phyloP scores from a whole-genome alignment of 2,888 invertebrate genomes.

The Dicycla oo region DNA sequence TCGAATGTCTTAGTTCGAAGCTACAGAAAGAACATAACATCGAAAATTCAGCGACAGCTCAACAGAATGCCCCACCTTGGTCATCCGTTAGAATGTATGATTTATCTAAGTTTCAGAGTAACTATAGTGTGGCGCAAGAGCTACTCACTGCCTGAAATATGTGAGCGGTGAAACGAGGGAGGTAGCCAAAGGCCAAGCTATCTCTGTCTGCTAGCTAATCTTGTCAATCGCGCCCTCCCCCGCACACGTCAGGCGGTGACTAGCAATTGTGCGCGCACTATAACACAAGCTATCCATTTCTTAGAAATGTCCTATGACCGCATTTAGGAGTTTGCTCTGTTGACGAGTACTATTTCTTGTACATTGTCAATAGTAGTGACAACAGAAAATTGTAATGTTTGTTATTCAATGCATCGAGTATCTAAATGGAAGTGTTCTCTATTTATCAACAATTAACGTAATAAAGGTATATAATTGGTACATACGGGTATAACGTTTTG shows the following conservation, averaged over 20 bases:
- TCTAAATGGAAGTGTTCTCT: constrained; percentile 59
- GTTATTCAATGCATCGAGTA: constrained; percentile 53
- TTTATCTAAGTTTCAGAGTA: too few species aligned
- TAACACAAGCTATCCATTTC: constrained; percentile 52
- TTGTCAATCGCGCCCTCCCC: too few species aligned
- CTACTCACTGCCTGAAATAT: too few species aligned
- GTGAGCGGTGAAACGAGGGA: too few species aligned
- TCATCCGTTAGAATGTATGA: constrained; percentile 1
- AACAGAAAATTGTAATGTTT: constrained; percentile 65
- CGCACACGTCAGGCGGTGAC: too few species aligned
- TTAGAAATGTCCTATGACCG: constrained; percentile 53
- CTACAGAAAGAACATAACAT: constrained; percentile 49
- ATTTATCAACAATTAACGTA: constrained; percentile 66
- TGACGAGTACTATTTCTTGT: constrained; percentile 71
- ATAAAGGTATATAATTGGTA: constrained; percentile 64
- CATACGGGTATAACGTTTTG: constrained; percentile 65
- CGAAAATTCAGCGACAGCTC: constrained; percentile 23
- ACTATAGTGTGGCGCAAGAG: too few species aligned
- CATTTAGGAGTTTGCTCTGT: constrained; percentile 57
- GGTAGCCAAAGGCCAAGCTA: too few species aligned
- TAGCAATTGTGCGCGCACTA: too few species aligned
- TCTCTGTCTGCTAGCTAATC: too few species aligned
- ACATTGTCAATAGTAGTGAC: constrained; percentile 71
- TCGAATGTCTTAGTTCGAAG: constrained; percentile 39
- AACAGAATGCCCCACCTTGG: constrained; percentile 22